phyloP scores from a whole-genome alignment of 2,797 vertebrate species.

The Mallotus villosus region DNA sequence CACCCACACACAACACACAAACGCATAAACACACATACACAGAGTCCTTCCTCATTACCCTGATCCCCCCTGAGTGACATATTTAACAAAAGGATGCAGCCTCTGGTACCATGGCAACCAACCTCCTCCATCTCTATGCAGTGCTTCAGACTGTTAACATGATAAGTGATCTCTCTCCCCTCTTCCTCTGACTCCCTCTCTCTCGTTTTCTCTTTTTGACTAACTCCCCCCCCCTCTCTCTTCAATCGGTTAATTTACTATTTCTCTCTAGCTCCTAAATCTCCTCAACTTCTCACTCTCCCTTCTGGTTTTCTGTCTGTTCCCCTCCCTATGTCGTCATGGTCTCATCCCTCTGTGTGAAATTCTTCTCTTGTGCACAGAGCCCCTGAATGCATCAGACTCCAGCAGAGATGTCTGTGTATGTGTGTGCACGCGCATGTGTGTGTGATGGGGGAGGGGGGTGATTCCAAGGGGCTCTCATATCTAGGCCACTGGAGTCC shows the following conservation, averaged over 20 bases:
- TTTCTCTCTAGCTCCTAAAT: not conserved
- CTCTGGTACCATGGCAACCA: constrained; percentile 76
- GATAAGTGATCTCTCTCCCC: constrained; percentile 51
- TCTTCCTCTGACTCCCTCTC: constrained; percentile 33
- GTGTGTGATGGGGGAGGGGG: constrained; percentile 10
- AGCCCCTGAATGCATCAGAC: not conserved
- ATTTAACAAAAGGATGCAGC: constrained; percentile 79
- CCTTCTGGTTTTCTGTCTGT: too few relatives aligned
- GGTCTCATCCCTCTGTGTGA: not conserved
- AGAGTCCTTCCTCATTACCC: constrained; percentile 76
- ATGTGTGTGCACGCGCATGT: constrained; percentile 27
- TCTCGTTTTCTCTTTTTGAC: constrained; percentile 19
- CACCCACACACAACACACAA: constrained; percentile 2
- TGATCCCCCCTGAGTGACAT: constrained; percentile 78
- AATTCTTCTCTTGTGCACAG: not conserved
- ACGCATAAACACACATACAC: constrained; percentile 38
- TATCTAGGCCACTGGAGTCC: constrained; percentile 71
- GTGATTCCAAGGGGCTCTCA: constrained; percentile 62
- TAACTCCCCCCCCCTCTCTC: not conserved
- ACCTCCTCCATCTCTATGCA: constrained; percentile 73
- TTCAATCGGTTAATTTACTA: not conserved
- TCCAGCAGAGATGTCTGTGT: constrained; percentile 26
- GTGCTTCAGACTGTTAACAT: constrained; percentile 70
- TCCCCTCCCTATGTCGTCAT: too few relatives aligned
- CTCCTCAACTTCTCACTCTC: too few relatives aligned